phyloP scores from a whole-genome alignment of 2,113 vertebrate genomes.

The Procavia capensis region DNA sequence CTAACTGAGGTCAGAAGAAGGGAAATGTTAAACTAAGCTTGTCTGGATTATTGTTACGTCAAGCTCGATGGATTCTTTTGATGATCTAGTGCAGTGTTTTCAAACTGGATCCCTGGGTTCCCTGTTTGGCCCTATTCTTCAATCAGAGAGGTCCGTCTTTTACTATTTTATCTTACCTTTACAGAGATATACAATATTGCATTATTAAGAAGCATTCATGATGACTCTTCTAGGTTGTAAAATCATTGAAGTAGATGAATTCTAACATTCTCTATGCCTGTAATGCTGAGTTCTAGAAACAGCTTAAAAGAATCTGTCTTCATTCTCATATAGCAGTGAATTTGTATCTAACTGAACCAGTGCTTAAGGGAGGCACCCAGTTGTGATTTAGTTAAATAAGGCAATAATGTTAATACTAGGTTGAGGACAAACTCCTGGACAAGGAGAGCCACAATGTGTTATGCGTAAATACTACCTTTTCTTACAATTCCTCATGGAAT shows the following conservation, averaged over 20 bases:
- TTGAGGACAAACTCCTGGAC: background rate
- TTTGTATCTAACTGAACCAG: background rate
- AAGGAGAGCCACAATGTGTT: background rate
- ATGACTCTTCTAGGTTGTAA: background rate
- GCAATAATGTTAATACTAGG: background rate
- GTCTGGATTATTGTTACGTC: background rate
- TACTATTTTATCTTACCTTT: background rate
- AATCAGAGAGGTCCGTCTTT: background rate
- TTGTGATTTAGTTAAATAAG: constrained; percentile 31
- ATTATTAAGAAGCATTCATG: background rate
- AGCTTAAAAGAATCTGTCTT: constrained; percentile 33
- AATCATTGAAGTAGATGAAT: background rate
- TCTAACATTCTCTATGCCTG: constrained; percentile 24
- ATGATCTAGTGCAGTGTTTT: background rate
- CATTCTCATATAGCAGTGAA: constrained; percentile 37
- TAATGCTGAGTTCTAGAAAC: constrained; percentile 14
- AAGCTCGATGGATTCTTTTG: background rate
- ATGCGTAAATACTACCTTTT: background rate
- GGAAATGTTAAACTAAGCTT: background rate
- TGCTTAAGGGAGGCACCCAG: background rate
- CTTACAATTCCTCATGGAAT: background rate
- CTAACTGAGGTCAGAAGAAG: constrained; percentile 21
- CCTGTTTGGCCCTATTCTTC: background rate
- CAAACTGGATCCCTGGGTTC: background rate
- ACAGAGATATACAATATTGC: background rate